Evolutionary conservation across 2,888 invertebrate species (phyloP), one percentile per base, ranked within the genome.

Genomic region (Ichneumoninae sp.): DNA sequence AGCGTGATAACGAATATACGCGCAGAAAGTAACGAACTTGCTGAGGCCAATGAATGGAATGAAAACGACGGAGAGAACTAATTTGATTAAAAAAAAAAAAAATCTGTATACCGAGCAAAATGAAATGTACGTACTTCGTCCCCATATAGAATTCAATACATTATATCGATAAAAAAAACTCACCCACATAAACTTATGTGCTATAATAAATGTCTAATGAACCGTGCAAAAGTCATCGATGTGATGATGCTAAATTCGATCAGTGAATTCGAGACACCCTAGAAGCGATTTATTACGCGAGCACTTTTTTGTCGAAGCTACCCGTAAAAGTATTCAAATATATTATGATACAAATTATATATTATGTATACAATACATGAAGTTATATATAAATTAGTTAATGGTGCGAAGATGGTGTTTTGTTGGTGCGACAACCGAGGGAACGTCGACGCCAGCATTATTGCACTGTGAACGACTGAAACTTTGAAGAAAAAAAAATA

Each of bases 401-500:
- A 44, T 83, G 81, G 85, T 82, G 86, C 82, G 78, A 81, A 84
- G 40, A 80, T 80, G 72, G 65, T 80, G 80, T 83, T 57, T 65
- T 13, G 68, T 54, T 74, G 80, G 69, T 81, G 54, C 72, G 78
- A 82, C 30, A 71, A 77, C 77, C 78, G 72, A 77, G 60, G 22
- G 40, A 62, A 57, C 69, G 78, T 65, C 80, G 81, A 76, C 65
- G 16, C 57, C 82, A 82, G 79, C 66, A 83, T 85, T 69, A 86
- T 84, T 85, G 84, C 83, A 84, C 86, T 87, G 84, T 86, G 83
- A 88, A 85, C 86, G 89, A 90, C 88, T 89, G 88, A 90, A 88
- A 85, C 83, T 88, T 79, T 83, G 57, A 57, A 22, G 60, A 76
- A 85, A 78, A 80, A 50, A 80, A 47, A 54, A 65, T n/a, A n/a